phyloP scores from a whole-genome alignment of 2,113 vertebrate genomes.

The Microcebus lehilahytsara region DNA sequence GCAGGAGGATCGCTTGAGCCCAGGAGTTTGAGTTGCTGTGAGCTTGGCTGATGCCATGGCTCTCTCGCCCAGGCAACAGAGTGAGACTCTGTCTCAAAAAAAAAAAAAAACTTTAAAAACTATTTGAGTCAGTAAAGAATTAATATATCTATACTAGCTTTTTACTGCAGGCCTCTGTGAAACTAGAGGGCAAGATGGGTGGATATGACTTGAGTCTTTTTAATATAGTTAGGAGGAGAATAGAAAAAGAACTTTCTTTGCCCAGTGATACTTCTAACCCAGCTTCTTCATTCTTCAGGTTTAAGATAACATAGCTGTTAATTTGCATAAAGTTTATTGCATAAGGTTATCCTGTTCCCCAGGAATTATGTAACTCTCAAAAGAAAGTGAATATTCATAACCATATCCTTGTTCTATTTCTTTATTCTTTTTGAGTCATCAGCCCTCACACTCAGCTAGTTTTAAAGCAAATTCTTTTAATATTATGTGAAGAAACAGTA shows the following conservation, averaged over 20 bases:
- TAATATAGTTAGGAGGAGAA: not conserved
- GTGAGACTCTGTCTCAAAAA: no score
- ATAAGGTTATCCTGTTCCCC: conserved; percentile 27
- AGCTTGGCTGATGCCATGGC: no score
- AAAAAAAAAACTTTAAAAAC: not conserved
- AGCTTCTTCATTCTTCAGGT: conserved; percentile 39
- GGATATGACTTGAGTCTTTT: not conserved
- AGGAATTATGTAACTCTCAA: conserved; percentile 47
- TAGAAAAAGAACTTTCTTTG: not conserved
- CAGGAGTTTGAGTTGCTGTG: no score
- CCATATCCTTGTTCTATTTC: conserved; percentile 35
- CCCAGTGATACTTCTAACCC: not conserved
- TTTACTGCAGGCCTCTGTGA: not conserved
- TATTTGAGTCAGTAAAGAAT: not conserved
- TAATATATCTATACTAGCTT: not conserved
- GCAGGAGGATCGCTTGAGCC: no score
- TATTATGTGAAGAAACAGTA: conserved; percentile 34
- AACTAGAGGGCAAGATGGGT: not conserved
- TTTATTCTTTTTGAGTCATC: conserved; percentile 55
- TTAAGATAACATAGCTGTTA: conserved; percentile 25
- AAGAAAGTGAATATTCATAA: conserved; percentile 57
- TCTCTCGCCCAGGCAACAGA: no score
- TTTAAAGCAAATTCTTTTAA: conserved; percentile 50
- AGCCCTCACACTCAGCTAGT: conserved; percentile 20
- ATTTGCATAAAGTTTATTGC: conserved; percentile 51